Evolutionary conservation across 1,140 invertebrate species (phyloP).

Genomic region (Telenomus remus): DNA sequence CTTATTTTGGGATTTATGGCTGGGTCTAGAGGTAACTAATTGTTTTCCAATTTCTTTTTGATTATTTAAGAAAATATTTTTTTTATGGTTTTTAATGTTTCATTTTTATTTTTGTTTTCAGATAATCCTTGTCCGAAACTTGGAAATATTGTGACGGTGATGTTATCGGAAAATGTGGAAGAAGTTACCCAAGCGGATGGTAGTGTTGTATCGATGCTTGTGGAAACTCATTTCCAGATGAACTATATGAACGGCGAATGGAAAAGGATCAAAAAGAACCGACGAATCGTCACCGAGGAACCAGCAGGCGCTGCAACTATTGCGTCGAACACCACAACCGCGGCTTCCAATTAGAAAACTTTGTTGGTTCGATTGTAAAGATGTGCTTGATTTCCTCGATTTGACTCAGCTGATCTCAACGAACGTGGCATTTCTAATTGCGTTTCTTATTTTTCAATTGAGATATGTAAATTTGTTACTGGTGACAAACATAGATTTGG

Average conservation of each 20-base stretch:
- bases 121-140: conserved; percentile 96
- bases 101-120: conserved; percentile 63
- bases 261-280: conserved; percentile 92
- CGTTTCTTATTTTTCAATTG: too few relatives aligned
- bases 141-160: conserved; percentile 94
- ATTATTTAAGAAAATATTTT: conserved; percentile 1
- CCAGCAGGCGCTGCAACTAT: conserved; percentile 57
- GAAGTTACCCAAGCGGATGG: conserved; percentile 85
- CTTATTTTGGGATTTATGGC: conserved; percentile 99
- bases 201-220: conserved; percentile 84
- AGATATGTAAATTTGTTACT: too few relatives aligned
- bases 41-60: background rate
- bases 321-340: conserved; percentile 61
- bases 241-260: conserved; percentile 96
- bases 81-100: background rate
- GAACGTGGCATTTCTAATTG: too few relatives aligned
- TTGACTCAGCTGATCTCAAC: conserved; percentile 1
- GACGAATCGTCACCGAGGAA: conserved; percentile 79
- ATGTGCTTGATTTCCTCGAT: too few relatives aligned
- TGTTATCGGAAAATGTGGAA: conserved; percentile 91
- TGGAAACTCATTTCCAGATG: conserved; percentile 97
- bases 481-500: too few relatives aligned
- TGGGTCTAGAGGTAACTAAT: conserved; percentile 86
- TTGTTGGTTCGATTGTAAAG: conserved; percentile 3
- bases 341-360: conserved; percentile 66